A percentile compares a stretch with the other conserved stretches of the same genome.
These are phyloP conservation scores for Barnardius zonarius DNA, from an alignment of 2,113 vertebrate species.

Conservation along the genomic window DNA sequence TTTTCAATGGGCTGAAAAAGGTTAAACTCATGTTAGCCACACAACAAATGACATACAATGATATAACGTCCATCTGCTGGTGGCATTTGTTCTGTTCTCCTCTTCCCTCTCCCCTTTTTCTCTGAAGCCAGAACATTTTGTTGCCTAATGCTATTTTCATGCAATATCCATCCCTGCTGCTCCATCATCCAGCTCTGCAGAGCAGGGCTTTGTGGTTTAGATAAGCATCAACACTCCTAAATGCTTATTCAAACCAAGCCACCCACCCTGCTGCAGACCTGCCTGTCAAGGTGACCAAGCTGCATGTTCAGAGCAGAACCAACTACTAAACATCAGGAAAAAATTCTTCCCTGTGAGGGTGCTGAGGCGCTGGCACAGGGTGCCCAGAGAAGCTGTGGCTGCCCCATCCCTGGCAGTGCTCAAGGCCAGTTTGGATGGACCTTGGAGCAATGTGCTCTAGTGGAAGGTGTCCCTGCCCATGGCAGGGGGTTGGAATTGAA, in stretches of 20 bases:
- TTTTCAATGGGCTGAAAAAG: background rate
- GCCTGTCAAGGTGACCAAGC: background rate
- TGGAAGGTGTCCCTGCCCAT: background rate
- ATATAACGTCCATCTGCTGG: background rate
- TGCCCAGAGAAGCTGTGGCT: background rate
- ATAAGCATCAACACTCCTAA: too few relatives aligned
- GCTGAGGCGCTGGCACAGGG: background rate
- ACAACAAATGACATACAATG: background rate
- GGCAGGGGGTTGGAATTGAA: background rate
- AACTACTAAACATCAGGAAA: background rate
- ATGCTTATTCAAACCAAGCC: background rate
- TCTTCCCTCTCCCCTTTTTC: background rate
- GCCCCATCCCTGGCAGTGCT: background rate
- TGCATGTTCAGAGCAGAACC: background rate
- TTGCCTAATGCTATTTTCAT: background rate
- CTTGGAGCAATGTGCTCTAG: background rate
- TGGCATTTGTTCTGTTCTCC: background rate
- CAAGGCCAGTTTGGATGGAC: background rate
- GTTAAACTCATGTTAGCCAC: background rate
- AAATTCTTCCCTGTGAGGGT: background rate
- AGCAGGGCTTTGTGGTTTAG: background rate
- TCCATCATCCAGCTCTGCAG: background rate
- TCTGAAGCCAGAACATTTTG: background rate
- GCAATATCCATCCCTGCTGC: background rate
- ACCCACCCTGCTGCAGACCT: background rate